These are phyloP conservation scores for Stegana nigrithorax DNA, from an alignment of 2,888 invertebrate species.

Conservation along the genomic window DNA sequence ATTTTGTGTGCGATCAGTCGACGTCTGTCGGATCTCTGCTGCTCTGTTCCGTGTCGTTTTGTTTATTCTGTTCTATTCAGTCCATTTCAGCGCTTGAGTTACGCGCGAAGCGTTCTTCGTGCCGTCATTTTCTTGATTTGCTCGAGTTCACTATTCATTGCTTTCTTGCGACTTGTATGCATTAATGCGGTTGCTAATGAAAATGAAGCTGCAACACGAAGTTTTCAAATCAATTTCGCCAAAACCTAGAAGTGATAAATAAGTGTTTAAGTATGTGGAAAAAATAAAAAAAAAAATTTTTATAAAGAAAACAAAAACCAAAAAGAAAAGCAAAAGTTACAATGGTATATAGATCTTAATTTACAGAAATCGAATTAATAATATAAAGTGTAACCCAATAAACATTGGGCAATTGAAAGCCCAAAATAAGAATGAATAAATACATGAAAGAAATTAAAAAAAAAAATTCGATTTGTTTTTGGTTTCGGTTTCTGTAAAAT, in stretches of 20 bases:
- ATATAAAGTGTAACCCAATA: neutral
- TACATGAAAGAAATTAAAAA: neutral
- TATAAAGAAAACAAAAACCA: conserved; percentile 19
- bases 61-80: neutral
- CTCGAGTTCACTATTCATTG: neutral
- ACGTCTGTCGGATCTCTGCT: too few relatives aligned
- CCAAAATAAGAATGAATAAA: neutral
- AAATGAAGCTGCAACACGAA: too few relatives aligned
- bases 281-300: conserved; percentile 5
- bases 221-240: too few relatives aligned
- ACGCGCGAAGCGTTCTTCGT: too few relatives aligned
- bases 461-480: conserved; percentile 20
- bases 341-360: conserved; percentile 4
- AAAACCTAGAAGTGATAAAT: too few relatives aligned
- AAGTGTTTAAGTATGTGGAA: too few relatives aligned
- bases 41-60: too few relatives aligned
- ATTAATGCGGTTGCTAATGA: too few relatives aligned
- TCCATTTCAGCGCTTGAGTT: neutral
- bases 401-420: too few relatives aligned
- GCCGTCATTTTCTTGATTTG: too few relatives aligned
- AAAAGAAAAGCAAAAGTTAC: too few relatives aligned
- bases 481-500: conserved; percentile 17
- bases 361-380: conserved; percentile 5
- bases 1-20: too few relatives aligned
- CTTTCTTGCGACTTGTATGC: neutral